Conservation (phyloP, 2,888 invertebrate genomes). For the Eulithis prunata region DNA sequence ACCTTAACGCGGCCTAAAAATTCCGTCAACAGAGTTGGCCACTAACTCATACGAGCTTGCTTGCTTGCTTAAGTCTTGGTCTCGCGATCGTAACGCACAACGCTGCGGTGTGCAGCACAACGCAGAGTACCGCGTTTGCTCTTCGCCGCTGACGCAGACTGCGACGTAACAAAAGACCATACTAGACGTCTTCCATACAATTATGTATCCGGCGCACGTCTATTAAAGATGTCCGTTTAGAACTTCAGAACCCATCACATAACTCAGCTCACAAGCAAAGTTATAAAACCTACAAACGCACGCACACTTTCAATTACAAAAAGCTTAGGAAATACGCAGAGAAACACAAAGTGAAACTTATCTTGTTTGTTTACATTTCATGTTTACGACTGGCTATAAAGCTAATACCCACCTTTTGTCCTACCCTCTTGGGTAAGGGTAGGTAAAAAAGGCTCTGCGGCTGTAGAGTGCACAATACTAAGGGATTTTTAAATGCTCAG, state of each 20-base stretch:
- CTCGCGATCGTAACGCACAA: too few relatives aligned
- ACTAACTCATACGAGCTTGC: too few relatives aligned
- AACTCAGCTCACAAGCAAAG: not conserved
- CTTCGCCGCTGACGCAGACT: too few relatives aligned
- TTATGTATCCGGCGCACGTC: too few relatives aligned
- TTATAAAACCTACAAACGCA: slow-evolving; percentile 7
- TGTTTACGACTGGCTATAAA: slow-evolving; percentile 68
- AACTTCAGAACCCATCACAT: not conserved
- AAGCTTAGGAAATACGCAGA: slow-evolving; percentile 33
- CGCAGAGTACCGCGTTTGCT: too few relatives aligned
- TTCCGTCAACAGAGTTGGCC: too few relatives aligned
- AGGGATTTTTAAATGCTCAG: slow-evolving; percentile 24
- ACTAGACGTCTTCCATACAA: too few relatives aligned
- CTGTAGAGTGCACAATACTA: slow-evolving; percentile 29
- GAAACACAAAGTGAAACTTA: slow-evolving; percentile 61
- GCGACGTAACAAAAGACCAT: too few relatives aligned
- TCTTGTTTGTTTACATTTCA: slow-evolving; percentile 62
- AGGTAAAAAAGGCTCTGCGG: slow-evolving; percentile 42
- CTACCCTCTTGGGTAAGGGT: slow-evolving; percentile 49
- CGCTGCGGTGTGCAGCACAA: too few relatives aligned
- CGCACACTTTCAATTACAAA: slow-evolving; percentile 36
- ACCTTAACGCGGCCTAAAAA: too few relatives aligned
- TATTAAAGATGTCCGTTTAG: not conserved
- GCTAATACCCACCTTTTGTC: slow-evolving; percentile 67
- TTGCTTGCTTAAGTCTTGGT: too few relatives aligned